These are phyloP conservation scores for Tanytarsus gracilentus DNA, from an alignment of 2,888 invertebrate genomes.

Conservation along the genomic window DNA sequence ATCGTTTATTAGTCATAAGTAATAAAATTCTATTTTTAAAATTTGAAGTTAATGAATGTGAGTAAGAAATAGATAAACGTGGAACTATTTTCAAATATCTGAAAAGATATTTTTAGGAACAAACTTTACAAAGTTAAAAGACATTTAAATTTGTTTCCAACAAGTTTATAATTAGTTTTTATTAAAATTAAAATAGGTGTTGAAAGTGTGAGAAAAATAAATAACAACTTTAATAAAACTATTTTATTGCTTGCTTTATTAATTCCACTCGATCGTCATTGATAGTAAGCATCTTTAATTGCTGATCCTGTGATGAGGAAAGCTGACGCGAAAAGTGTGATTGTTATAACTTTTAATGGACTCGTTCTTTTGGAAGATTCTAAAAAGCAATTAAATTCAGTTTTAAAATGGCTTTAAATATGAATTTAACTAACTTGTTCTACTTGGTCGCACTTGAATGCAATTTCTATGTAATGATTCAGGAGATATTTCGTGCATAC, in stretches of 20 bases:
- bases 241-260: neutral
- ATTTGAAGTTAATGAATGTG: no score
- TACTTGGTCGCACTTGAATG: neutral
- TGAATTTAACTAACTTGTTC: neutral
- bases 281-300: conserved; percentile 39
- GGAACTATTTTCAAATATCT: no score
- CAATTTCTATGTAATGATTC: neutral
- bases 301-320: conserved; percentile 42
- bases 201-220: neutral
- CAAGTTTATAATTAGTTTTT: no score
- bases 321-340: conserved; percentile 41
- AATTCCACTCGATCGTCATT: neutral
- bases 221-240: neutral
- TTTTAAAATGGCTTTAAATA: neutral
- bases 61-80: no score
- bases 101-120: no score
- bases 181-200: no score
- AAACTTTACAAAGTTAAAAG: no score
- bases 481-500: neutral
- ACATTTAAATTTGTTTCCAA: no score
- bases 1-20: no score
- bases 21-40: no score
- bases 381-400: conserved; percentile 32
- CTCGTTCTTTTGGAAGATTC: conserved; percentile 45
- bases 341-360: conserved; percentile 43